These are phyloP conservation scores for Cebidichthys violaceus DNA, from an alignment of 2,113 vertebrate species.

Conservation along the genomic window DNA sequence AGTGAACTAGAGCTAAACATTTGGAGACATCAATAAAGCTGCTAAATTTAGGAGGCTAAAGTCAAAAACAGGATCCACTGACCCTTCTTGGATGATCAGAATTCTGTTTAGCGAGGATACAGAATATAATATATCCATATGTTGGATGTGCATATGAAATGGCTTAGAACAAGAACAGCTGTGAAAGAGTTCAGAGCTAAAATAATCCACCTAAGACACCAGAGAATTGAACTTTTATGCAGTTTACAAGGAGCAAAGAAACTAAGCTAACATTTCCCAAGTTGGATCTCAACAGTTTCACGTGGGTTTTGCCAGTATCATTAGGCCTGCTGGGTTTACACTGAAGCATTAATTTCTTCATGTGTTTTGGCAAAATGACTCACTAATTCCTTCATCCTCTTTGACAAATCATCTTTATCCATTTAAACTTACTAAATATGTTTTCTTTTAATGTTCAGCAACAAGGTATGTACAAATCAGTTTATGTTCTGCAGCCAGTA, in stretches of 20 bases:
- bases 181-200: background rate
- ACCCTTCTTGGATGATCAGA: background rate
- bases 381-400: background rate
- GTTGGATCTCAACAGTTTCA: background rate
- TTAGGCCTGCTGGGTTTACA: background rate
- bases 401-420: background rate
- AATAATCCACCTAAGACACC: background rate
- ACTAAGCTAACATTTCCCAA: background rate
- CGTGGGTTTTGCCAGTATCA: slow-evolving; percentile 1
- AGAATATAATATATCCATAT: no score
- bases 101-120: background rate
- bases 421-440: background rate
- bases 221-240: no score
- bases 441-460: slow-evolving; percentile 3
- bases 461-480: background rate
- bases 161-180: background rate
- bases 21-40: background rate
- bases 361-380: background rate
- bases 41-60: background rate
- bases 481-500: background rate
- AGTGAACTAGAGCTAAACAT: background rate
- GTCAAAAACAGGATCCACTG: background rate
- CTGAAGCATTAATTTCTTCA: background rate
- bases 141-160: background rate
- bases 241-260: background rate